Evolutionary conservation across 2,797 vertebrate species (phyloP), one percentile per base, ranked within the genome.

Genomic region (Thunnus albacares): DNA sequence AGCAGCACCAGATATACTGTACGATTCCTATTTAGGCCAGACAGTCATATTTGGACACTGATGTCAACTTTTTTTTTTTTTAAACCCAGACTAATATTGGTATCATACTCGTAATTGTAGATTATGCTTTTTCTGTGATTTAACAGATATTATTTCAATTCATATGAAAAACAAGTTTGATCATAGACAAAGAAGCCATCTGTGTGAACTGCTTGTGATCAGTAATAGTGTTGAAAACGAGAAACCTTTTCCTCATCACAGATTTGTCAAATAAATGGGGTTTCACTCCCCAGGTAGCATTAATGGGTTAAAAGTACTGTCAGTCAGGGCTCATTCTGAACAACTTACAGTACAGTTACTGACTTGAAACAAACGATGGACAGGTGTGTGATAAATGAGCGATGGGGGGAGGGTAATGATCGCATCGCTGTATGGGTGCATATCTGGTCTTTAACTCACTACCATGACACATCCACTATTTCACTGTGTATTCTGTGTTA

Each of bases 1-100:
- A 81, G 86, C 77, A 87, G 84, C 85, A 87, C 80, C 86, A 72
- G 75, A 56, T 88, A 55, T 18, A 78, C 65, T 75, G 72, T 77
- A 55, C 3, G 47, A 72, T 63, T 89, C 73, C 58, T 17, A 68
- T 30, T 74, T 13, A 73, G 67, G 73, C 61, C 73, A 84, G 53
- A 77, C 58, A 10, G 60, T 80, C 62, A 65, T 22, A 82, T 26
- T 45, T 45, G 77, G 66, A 86, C 24, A 68, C 56, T 74, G 83
- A 80, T 49, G 22, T 43, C 20, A 76, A 22, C 3, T 28, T 49
- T 47, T 52, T 43, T 59, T 74, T 59, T 74, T 60, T 51, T 28
- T 56, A 26, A 69, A 77, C 56, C 24, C 66, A 72, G 79, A 57
- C 77, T 66, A 79, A 62, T 51, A 71, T 67, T 28, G 4, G 60